Evolutionary conservation across 2,797 vertebrate species (phyloP).

Genomic region (Diglossa cyanea): DNA sequence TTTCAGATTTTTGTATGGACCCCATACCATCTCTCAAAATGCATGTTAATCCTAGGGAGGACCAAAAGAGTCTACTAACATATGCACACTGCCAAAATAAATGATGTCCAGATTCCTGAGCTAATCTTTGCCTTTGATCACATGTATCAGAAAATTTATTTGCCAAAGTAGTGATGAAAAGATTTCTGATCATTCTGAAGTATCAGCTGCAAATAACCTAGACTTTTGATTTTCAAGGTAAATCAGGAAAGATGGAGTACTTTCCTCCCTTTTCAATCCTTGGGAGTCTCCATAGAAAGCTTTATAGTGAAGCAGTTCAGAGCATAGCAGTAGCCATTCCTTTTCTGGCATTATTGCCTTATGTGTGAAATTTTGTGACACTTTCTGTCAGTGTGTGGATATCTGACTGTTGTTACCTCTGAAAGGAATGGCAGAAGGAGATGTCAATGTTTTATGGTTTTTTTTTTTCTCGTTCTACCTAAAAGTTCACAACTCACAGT

Average conservation of each 20-base stretch:
- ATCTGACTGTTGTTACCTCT: background rate
- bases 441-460: background rate
- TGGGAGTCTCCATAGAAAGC: background rate
- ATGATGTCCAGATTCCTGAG: background rate
- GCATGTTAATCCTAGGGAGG: background rate
- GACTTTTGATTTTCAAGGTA: background rate
- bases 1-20: background rate
- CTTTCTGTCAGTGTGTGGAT: background rate
- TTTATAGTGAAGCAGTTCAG: background rate
- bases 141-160: conserved; percentile 6
- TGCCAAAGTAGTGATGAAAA: background rate
- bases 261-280: background rate
- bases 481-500: background rate
- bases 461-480: background rate
- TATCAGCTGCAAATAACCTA: background rate
- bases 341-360: background rate
- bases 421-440: background rate
- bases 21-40: background rate
- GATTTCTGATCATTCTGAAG: background rate
- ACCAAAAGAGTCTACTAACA: background rate
- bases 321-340: background rate
- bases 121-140: conserved; percentile 35
- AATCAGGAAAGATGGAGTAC: background rate
- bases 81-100: conserved; percentile 11
- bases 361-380: background rate